phyloP scores from a whole-genome alignment of 2,113 vertebrate species.

The Psittacula cyanocephala region DNA sequence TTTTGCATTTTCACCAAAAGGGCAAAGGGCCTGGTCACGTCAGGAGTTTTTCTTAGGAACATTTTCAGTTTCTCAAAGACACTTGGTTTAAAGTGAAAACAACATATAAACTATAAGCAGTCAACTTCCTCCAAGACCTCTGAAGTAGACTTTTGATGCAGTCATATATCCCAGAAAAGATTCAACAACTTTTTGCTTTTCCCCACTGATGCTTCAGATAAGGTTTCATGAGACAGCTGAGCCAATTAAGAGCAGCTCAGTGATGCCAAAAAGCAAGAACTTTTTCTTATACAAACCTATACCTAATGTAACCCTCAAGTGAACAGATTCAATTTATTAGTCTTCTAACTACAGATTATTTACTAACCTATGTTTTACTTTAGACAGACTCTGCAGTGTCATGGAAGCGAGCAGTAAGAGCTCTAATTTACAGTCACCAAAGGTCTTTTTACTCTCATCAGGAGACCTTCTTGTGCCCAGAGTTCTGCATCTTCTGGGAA shows the following conservation, averaged over 20 bases:
- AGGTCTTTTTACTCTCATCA: not conserved
- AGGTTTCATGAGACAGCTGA: not conserved
- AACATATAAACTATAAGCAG: not conserved
- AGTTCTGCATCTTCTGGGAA: not conserved
- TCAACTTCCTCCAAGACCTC: not conserved
- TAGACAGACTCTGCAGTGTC: not conserved
- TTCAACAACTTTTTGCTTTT: not conserved
- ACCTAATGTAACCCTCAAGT: not conserved
- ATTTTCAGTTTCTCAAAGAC: not conserved
- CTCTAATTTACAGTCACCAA: not conserved
- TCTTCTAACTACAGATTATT: not conserved
- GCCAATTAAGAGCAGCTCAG: not conserved
- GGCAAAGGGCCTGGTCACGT: not conserved
- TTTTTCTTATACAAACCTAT: fast-evolving
- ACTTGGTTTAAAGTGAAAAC: not conserved
- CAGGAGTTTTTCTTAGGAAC: not conserved
- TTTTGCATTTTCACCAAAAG: not conserved
- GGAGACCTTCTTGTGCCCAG: not conserved
- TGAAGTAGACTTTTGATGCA: not conserved
- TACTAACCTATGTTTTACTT: not conserved
- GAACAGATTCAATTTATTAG: not conserved
- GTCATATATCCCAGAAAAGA: not conserved
- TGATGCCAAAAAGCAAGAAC: not conserved
- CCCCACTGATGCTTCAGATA: not conserved
- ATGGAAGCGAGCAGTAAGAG: not conserved